Base-by-base conservation (phyloP, 2,888 invertebrate genomes). In the Eristalis arbustorum region DNA sequence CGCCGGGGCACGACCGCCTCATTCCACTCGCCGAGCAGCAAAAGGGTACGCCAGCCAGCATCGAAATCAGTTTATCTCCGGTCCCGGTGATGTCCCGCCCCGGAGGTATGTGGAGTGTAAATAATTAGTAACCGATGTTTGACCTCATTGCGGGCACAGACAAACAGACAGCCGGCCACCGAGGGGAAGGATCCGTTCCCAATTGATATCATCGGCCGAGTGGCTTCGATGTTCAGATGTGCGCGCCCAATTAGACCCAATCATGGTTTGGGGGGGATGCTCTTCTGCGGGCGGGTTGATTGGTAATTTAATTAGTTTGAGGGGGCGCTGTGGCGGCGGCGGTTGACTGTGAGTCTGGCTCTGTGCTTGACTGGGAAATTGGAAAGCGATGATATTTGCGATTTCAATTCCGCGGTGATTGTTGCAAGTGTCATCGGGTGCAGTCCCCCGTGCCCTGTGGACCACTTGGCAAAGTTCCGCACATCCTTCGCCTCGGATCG, bases 41-140 rank as follows among this genome's bases (percentile, higher is more conserved):
- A 18, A 49, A 18, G 49, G 18, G 49, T 49, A 18, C 49, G 8
- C 18, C 18, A 8, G 49, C 49, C 49, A 49, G 49, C 49, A 49
- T 49, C 49, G 49, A 18, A 49, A 18, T 8, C 18, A 49, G n/a
- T 49, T 49, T 49, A 49, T 49, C 49, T 49, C 10, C 22, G 25
- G 22, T 63, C 40, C n/a, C 6, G 8, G 4, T 56, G 14, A 5
- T 42, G 3, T 57, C n/a, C 42, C 22, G 14, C 18, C 11, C 22
- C 40, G 8, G n/a, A n/a, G 56, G 18, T 68, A 80, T 68, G 22
- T 68, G 49, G 59, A 68, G 76, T 80, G 72, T 62, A 84, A 84
- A 62, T 81, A 85, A 81, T 85, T 81, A 81, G 84, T 81, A 85
- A 81, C 76, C 68, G 80, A 81, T 85, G 76, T 77, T 73, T 77